Evolutionary conservation across 2,113 vertebrate genomes (phyloP).

Genomic region (Anolis sagrei): DNA sequence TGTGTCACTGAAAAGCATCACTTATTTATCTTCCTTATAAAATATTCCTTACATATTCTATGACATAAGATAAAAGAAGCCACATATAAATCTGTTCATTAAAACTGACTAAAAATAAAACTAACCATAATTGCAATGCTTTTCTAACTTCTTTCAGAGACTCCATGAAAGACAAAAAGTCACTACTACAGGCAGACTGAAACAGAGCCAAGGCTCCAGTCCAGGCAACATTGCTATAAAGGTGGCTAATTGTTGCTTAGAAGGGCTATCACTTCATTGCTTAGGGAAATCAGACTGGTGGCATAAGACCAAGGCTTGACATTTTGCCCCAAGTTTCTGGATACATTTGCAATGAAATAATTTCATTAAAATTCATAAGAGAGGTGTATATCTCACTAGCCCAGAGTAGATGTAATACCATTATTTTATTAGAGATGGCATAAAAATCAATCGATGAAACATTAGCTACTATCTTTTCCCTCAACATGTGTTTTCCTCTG

Average conservation of each 20-base stretch:
- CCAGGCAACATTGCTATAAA: neutral
- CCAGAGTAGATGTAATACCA: neutral
- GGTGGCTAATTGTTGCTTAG: neutral
- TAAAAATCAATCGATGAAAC: neutral
- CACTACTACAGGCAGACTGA: neutral
- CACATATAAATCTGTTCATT: conserved; percentile 11
- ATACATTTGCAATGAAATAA: neutral
- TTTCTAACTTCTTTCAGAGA: neutral
- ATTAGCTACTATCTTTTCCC: neutral
- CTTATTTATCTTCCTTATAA: neutral
- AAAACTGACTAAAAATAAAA: neutral
- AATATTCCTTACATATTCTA: neutral
- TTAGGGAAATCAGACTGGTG: neutral
- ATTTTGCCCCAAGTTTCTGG: neutral
- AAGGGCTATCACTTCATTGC: neutral
- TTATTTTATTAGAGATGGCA: no score
- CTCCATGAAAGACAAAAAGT: neutral
- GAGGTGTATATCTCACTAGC: neutral
- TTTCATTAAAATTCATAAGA: neutral
- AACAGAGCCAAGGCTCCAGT: neutral
- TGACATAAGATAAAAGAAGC: conserved; percentile 15
- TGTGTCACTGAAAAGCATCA: neutral
- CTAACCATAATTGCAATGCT: neutral
- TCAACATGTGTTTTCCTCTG: neutral
- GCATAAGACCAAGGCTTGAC: neutral